Conservation (phyloP, 2,888 invertebrate species). For the Hemaris fuciformis region DNA sequence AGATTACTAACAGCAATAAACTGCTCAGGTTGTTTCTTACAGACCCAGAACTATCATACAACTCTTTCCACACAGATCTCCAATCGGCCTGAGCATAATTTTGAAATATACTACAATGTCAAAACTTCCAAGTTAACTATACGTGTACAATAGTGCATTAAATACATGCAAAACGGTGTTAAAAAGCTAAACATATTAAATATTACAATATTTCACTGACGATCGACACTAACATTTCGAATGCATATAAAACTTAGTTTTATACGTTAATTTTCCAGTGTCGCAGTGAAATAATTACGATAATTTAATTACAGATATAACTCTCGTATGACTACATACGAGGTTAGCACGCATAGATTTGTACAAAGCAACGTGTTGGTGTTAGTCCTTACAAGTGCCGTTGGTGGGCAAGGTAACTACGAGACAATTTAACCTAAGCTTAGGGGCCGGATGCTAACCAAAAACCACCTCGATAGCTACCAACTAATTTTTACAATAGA, state of each 20-base stretch:
- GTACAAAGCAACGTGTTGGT: constrained; percentile 69
- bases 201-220: constrained; percentile 18
- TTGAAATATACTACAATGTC: constrained; percentile 60
- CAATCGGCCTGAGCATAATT: constrained; percentile 56
- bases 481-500: constrained; percentile 8
- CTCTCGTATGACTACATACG: constrained; percentile 44
- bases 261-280: constrained; percentile 24
- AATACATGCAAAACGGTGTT: constrained; percentile 64
- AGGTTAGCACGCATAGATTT: constrained; percentile 50
- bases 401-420: constrained; percentile 66
- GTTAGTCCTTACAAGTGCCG: constrained; percentile 72
- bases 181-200: constrained; percentile 48
- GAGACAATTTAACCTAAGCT: constrained; percentile 54
- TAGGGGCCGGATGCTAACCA: constrained; percentile 45
- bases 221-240: constrained; percentile 10
- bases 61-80: constrained; percentile 48
- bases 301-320: constrained; percentile 29
- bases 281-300: constrained; percentile 35
- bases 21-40: constrained; percentile 57
- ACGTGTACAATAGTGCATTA: constrained; percentile 57
- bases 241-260: constrained; percentile 37
- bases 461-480: constrained; percentile 41
- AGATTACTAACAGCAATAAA: constrained; percentile 73
- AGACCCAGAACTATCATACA: constrained; percentile 47
- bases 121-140: constrained; percentile 62